Conservation (phyloP, 2,113 vertebrate species). For the Daubentonia madagascariensis region DNA sequence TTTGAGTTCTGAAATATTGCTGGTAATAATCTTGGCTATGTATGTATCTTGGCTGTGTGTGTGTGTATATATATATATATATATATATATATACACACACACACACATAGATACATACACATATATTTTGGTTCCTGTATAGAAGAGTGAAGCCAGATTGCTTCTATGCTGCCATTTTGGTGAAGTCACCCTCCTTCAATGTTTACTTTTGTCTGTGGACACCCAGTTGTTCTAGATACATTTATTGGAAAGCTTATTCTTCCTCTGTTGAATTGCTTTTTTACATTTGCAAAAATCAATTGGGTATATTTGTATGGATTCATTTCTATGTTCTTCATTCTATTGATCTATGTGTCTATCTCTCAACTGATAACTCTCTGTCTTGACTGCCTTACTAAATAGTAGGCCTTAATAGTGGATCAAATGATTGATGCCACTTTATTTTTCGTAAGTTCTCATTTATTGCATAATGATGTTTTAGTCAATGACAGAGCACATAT, state of each 20-base stretch:
- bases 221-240: background rate
- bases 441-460: background rate
- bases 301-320: background rate
- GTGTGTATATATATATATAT: too few species aligned
- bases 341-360: background rate
- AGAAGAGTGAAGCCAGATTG: too few species aligned
- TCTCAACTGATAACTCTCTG: background rate
- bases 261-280: background rate
- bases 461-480: too few species aligned
- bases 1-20: too few species aligned
- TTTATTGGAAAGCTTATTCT: background rate
- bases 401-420: background rate
- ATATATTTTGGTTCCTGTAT: too few species aligned
- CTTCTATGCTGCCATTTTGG: too few species aligned
- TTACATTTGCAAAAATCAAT: background rate
- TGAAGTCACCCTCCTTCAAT: background rate
- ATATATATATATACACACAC: too few species aligned
- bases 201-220: background rate
- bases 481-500: too few species aligned
- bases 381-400: background rate
- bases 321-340: background rate
- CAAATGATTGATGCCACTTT: background rate
- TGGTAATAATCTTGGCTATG: too few species aligned
- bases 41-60: too few species aligned
- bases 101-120: too few species aligned